phyloP scores from a whole-genome alignment of 2,113 vertebrate species.

The Glareola pratincola region DNA sequence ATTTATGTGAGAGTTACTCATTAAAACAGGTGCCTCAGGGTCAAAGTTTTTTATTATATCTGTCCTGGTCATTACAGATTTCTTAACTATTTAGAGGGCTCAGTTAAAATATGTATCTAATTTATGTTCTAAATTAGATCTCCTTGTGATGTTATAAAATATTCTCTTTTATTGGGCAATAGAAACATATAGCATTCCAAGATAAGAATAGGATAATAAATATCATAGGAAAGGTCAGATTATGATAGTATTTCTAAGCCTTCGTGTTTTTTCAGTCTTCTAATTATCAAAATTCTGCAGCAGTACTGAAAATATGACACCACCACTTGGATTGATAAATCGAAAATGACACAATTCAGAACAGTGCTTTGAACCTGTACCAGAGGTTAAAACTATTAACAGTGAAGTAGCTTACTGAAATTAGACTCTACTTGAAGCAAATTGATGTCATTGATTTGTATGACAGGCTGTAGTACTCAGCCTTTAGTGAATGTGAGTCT shows the following conservation, averaged over 20 bases:
- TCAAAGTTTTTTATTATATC: neutral
- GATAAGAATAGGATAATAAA: neutral
- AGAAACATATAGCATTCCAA: neutral
- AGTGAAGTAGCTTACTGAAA: conserved; percentile 62
- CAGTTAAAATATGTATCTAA: neutral
- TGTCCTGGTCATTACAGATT: neutral
- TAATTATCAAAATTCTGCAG: conserved; percentile 33
- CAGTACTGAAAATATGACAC: conserved; percentile 16
- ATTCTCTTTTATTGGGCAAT: neutral
- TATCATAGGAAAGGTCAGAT: neutral
- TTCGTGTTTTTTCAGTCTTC: neutral
- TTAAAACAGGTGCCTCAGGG: neutral
- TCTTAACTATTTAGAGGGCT: neutral
- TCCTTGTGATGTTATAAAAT: neutral
- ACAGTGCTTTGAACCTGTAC: conserved; percentile 54
- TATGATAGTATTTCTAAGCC: neutral
- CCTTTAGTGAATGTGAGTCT: conserved; percentile 8
- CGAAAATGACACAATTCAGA: conserved; percentile 39
- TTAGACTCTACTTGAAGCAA: conserved; percentile 67
- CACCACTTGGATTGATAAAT: conserved; percentile 36
- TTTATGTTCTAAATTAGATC: neutral
- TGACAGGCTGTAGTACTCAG: conserved; percentile 51
- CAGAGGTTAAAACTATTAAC: conserved; percentile 70
- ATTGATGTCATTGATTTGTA: conserved; percentile 71
- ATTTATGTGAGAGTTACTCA: neutral